phyloP scores from a whole-genome alignment of 2,113 vertebrate species.

The Candoia aspera region DNA sequence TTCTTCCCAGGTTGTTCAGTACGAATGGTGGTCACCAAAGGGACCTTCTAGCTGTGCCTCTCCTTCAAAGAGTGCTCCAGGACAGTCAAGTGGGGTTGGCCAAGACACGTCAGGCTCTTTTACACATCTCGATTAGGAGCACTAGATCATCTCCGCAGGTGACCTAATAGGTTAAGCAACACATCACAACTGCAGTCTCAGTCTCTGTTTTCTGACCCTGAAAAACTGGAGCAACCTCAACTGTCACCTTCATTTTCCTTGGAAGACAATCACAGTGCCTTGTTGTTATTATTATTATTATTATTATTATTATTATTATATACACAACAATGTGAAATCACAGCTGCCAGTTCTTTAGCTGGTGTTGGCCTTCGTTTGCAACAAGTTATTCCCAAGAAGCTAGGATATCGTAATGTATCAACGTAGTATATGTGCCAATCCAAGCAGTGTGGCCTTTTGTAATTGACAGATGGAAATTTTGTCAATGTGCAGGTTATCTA shows the following conservation, averaged over 20 bases:
- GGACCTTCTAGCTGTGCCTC: neutral
- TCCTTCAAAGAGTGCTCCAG: neutral
- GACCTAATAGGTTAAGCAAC: conserved; percentile 57
- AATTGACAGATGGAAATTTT: too few relatives aligned
- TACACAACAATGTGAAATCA: too few relatives aligned
- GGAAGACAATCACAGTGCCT: neutral
- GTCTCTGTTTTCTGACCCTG: neutral
- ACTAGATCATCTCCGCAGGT: conserved; percentile 43
- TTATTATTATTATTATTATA: too few relatives aligned
- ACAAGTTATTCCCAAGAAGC: too few relatives aligned
- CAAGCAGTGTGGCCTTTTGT: too few relatives aligned
- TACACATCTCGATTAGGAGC: conserved; percentile 38
- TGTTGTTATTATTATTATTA: too few relatives aligned
- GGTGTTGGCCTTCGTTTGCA: too few relatives aligned
- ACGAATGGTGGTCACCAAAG: neutral
- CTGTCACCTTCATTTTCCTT: neutral
- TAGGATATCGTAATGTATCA: too few relatives aligned
- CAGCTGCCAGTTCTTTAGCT: too few relatives aligned
- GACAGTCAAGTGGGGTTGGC: neutral
- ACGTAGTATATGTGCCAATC: too few relatives aligned
- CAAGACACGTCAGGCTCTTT: conserved; percentile 33
- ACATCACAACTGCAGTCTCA: conserved; percentile 60
- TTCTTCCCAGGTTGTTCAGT: neutral
- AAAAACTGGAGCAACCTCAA: neutral
- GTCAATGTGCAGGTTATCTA: too few relatives aligned